These are phyloP conservation scores for Drosophila sordidapex DNA, from an alignment of 2,888 invertebrate species.

Conservation along the genomic window DNA sequence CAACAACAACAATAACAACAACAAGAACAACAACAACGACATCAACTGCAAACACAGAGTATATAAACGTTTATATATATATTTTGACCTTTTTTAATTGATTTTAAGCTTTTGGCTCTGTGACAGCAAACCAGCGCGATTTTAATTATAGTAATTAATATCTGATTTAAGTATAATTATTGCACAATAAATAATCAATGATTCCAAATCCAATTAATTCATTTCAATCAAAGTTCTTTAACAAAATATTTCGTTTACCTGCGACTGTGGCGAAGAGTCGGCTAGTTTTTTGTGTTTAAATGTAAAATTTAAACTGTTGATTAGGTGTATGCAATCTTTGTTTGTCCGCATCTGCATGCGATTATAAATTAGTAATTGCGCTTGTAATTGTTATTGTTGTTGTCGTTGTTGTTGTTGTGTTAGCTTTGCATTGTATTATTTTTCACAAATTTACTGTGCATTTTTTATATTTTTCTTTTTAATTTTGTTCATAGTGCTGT, in stretches of 20 bases:
- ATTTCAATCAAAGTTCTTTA: background rate
- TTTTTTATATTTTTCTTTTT: conserved; percentile 6
- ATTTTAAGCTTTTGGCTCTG: conserved; percentile 27
- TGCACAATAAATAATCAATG: conserved; percentile 5
- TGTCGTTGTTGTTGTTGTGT: conserved; percentile 22
- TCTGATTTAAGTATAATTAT: conserved; percentile 19
- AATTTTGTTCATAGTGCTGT: conserved; percentile 46
- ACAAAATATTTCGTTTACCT: background rate
- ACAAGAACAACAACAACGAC: background rate
- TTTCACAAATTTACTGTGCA: conserved; percentile 20
- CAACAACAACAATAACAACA: conserved; percentile 10
- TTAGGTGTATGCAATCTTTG: background rate
- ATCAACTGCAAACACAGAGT: background rate
- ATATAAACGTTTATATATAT: background rate
- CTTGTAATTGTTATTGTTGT: conserved; percentile 23
- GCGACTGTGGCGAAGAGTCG: background rate
- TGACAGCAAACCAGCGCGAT: conserved; percentile 8
- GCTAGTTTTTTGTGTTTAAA: background rate
- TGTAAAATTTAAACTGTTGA: conserved; percentile 1
- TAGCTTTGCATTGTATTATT: conserved; percentile 32
- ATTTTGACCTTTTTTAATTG: conserved; percentile 37
- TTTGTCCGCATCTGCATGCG: conserved; percentile 6
- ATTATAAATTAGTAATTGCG: conserved; percentile 45
- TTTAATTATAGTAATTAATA: conserved; percentile 25
- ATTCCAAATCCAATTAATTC: conserved; percentile 10